These are phyloP conservation scores for Eupithecia abbreviata DNA, from an alignment of 2,888 invertebrate genomes.

Conservation along the genomic window DNA sequence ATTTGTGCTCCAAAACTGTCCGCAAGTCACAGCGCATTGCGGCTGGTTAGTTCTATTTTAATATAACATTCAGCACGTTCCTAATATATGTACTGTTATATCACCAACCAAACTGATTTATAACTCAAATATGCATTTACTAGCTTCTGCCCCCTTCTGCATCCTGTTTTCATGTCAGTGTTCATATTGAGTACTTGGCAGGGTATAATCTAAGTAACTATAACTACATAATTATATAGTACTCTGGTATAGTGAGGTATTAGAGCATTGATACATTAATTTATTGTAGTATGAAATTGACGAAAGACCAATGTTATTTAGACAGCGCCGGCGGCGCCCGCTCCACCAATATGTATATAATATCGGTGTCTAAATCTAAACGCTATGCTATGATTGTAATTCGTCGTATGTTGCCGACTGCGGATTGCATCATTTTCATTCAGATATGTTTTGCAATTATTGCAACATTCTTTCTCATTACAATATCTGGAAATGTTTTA, in stretches of 20 bases:
- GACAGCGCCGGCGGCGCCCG: not conserved
- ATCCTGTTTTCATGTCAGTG: not conserved
- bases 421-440: not conserved
- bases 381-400: not conserved
- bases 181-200: not conserved
- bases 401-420: not conserved
- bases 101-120: constrained; percentile 10
- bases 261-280: not conserved
- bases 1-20: constrained; percentile 28
- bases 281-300: not conserved
- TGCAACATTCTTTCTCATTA: not conserved
- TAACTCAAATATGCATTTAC: not conserved
- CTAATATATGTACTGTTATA: constrained; percentile 23
- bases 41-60: constrained; percentile 58
- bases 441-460: not conserved
- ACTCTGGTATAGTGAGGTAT: not conserved
- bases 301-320: not conserved
- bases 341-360: not conserved
- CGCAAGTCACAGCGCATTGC: constrained; percentile 50
- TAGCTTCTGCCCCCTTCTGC: not conserved
- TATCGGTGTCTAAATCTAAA: not conserved
- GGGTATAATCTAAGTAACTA: too few species aligned
- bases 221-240: too few species aligned
- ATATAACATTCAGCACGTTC: constrained; percentile 41
- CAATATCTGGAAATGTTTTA: not conserved